Evolutionary conservation across 2,888 invertebrate genomes (phyloP), one percentile per base, ranked within the genome.

Genomic region (Zygothrica quintamaculata): DNA sequence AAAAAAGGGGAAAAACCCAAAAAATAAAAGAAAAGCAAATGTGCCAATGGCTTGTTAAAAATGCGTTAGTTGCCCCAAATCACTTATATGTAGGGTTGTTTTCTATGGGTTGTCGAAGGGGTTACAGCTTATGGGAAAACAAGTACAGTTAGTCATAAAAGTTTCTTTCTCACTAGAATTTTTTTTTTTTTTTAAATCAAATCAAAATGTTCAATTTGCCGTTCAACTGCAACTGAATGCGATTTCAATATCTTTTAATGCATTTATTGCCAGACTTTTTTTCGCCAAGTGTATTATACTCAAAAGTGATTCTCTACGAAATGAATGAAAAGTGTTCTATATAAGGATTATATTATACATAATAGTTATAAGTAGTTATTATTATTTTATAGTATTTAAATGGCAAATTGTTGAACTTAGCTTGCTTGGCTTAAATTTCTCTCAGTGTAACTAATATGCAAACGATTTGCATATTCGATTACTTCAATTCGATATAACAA

Each of bases 391-490:
- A n/a, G n/a, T n/a, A n/a, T 29, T 29, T 5, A 29, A 29, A 3
- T 29, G 8, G 8, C 26, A 26, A 4, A 6, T 26, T 26, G 4
- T 8, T 26, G 5, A 4, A 26, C 5, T 4, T 26, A 26, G 26
- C 8, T 8, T 4, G 8, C 26, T 26, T n/a, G n/a, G n/a, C 18
- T 22, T 33, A 43, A 59, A 43, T 46, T 61, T 55, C 37, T 12
- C 16, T 11, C 48, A 62, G 75, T 65, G 55, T 16, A 44, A 42
- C 37, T 58, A 43, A 56, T 61, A 33, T 31, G 75, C 43, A 39
- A 39, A 50, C 68, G 62, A 79, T 77, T 82, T 58, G 61, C 48
- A 51, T 58, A 53, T 58, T 62, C 68, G 64, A 72, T 82, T 64
- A 58, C 36, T 59, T 60, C 25, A 65, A 44, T 74, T 55, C 70